phyloP scores from a whole-genome alignment of 1,140 invertebrate species.

The Zophobas atratus region DNA sequence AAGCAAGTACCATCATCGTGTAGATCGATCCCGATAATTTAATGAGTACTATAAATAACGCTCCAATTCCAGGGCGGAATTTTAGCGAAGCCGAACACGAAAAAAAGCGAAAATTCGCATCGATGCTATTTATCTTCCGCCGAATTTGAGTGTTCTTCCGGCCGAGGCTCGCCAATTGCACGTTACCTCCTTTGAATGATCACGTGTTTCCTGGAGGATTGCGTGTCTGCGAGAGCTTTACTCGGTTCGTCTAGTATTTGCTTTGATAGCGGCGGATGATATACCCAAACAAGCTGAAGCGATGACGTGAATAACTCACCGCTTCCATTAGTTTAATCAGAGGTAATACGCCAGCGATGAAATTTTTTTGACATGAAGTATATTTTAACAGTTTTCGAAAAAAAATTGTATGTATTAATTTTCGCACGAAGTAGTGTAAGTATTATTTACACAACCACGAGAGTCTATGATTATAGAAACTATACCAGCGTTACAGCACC shows the following conservation, averaged over 20 bases:
- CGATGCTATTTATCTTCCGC: conserved; percentile 24
- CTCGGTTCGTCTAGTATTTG: conserved; percentile 24
- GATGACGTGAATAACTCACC: conserved; percentile 10
- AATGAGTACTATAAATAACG: conserved; percentile 45
- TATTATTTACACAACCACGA: too few species aligned
- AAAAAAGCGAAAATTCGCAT: conserved; percentile 16
- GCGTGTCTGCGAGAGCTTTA: conserved; percentile 22
- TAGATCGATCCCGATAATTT: conserved; percentile 46
- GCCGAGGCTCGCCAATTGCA: neutral
- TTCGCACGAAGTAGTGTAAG: too few species aligned
- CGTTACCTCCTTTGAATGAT: conserved; percentile 28
- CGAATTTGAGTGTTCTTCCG: conserved; percentile 28
- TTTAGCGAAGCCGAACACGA: neutral
- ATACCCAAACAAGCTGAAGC: neutral
- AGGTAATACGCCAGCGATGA: too few species aligned
- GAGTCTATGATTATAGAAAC: too few species aligned
- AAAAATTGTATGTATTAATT: neutral
- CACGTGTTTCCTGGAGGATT: conserved; percentile 22
- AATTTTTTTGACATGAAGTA: too few species aligned
- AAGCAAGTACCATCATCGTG: conserved; percentile 43
- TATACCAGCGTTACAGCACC: too few species aligned
- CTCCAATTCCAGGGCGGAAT: neutral
- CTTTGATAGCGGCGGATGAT: conserved; percentile 14
- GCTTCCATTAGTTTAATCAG: conserved; percentile 2
- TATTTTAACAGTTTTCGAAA: neutral